These are phyloP conservation scores for Chroicocephalus ridibundus DNA, from an alignment of 2,113 vertebrate genomes.

Conservation along the genomic window DNA sequence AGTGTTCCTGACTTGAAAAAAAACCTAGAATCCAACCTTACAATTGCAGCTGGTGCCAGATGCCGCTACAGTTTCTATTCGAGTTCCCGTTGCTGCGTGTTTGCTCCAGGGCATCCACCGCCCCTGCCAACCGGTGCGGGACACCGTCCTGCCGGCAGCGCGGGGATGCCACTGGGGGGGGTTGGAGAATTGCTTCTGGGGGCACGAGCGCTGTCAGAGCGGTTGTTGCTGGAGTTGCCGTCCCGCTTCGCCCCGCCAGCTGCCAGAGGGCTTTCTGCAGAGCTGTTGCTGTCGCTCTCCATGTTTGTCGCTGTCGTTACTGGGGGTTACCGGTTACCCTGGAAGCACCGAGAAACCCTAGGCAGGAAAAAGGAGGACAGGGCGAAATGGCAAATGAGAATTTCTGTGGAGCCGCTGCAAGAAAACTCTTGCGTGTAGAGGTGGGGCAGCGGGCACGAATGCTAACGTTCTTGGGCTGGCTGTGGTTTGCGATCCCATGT, in stretches of 20 bases:
- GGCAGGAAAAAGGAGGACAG: fast-evolving
- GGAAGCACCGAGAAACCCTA: neutral
- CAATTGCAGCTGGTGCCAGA: neutral
- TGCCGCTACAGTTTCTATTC: fast-evolving
- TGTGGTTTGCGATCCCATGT: neutral
- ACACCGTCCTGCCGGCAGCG: fast-evolving
- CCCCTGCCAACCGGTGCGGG: neutral
- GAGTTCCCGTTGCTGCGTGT: neutral
- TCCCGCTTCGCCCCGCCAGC: neutral
- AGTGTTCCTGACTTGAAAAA: neutral
- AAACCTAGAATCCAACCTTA: neutral
- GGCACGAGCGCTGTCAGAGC: fast-evolving
- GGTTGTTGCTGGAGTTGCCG: neutral
- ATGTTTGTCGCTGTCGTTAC: neutral
- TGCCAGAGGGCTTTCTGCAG: neutral
- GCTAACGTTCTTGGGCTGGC: neutral
- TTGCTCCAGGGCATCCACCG: fast-evolving
- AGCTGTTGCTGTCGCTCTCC: neutral
- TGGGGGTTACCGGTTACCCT: neutral
- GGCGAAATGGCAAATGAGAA: neutral
- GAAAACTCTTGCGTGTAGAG: neutral
- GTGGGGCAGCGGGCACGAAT: neutral
- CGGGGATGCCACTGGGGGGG: neutral
- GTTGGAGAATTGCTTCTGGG: neutral
- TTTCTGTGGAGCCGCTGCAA: neutral